These are phyloP conservation scores for Xerus inauris DNA, from an alignment of 2,113 vertebrate genomes.

Conservation along the genomic window DNA sequence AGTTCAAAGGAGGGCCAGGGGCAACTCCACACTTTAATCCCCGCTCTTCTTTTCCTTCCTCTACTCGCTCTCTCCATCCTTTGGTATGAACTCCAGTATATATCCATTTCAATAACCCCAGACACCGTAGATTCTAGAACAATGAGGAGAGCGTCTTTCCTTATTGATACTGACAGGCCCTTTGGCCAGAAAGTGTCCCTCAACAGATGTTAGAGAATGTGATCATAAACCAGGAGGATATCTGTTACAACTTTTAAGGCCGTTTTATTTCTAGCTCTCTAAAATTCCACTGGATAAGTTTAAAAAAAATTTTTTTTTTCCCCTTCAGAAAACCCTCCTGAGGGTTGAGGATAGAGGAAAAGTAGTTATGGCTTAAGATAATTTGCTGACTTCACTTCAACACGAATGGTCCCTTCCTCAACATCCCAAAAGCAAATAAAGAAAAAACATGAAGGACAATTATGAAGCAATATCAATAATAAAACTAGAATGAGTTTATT, in stretches of 20 bases:
- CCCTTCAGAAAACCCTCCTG: neutral
- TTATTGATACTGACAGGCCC: constrained; percentile 72
- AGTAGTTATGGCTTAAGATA: constrained; percentile 42
- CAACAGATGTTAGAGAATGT: constrained; percentile 70
- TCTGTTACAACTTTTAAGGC: constrained; percentile 70
- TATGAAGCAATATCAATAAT: neutral
- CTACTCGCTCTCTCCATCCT: neutral
- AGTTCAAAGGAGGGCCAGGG: constrained; percentile 72
- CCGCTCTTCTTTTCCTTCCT: neutral
- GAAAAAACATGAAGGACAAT: constrained; percentile 28
- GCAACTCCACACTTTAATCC: constrained; percentile 47
- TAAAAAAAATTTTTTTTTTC: neutral
- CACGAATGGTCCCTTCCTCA: neutral
- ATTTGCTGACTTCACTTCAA: constrained; percentile 44
- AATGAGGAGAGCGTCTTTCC: constrained; percentile 42
- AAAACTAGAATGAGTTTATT: constrained; percentile 35
- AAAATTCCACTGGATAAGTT: constrained; percentile 52
- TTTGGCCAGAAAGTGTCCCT: constrained; percentile 73
- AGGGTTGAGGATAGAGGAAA: constrained; percentile 55
- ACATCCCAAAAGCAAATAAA: constrained; percentile 18
- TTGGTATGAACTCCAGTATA: neutral
- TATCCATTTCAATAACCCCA: constrained; percentile 71
- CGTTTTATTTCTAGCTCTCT: constrained; percentile 61
- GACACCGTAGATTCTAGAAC: constrained; percentile 48
- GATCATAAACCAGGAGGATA: constrained; percentile 69